Conservation (phyloP, 2,888 invertebrate genomes). For the Agrotis puta region DNA sequence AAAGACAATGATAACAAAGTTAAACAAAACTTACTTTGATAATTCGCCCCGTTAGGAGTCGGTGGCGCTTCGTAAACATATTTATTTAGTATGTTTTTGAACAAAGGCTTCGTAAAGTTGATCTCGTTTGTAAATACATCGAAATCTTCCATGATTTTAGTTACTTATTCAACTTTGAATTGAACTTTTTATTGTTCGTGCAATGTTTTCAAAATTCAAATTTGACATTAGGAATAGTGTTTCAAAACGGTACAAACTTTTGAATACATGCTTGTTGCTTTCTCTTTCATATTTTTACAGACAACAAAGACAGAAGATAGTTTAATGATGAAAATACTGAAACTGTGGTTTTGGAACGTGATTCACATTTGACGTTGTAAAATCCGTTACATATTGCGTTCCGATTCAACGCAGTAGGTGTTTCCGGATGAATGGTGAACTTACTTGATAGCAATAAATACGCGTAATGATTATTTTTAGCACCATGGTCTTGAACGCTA, state of each 20-base stretch:
- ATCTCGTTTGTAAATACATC: conserved; percentile 88
- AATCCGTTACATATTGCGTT: conserved; percentile 48
- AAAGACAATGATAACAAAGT: too few species aligned
- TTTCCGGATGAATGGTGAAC: too few species aligned
- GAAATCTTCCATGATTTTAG: conserved; percentile 83
- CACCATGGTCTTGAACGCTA: neutral
- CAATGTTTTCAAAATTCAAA: conserved; percentile 60
- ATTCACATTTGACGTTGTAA: conserved; percentile 15
- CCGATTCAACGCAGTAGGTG: conserved; percentile 9
- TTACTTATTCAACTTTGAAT: conserved; percentile 11
- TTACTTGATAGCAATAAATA: neutral
- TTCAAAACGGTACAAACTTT: neutral
- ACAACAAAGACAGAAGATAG: conserved; percentile 2
- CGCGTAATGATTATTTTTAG: neutral
- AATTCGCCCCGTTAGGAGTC: conserved; percentile 85
- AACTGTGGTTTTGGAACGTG: neutral
- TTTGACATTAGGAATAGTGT: conserved; percentile 26
- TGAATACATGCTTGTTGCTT: neutral
- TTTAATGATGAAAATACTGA: neutral
- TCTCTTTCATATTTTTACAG: conserved; percentile 1
- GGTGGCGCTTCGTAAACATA: conserved; percentile 80
- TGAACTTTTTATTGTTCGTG: neutral
- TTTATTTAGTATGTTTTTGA: conserved; percentile 80
- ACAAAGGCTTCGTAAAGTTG: conserved; percentile 81
- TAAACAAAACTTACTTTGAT: conserved; percentile 81